Conservation (phyloP, 2,888 invertebrate species). For the Rotaria magnacalcarata region DNA sequence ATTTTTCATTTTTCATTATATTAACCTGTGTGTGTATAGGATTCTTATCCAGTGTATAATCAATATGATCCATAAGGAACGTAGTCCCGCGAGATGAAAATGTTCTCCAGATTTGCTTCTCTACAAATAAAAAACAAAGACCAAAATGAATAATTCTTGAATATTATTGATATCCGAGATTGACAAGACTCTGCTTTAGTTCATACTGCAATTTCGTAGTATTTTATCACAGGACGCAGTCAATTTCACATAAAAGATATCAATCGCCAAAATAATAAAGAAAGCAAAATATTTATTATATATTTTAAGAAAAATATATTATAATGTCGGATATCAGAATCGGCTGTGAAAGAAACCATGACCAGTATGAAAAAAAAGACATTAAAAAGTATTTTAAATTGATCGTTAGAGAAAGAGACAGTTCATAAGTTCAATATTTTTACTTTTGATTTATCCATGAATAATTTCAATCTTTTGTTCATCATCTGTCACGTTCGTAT, state of each 20-base stretch:
- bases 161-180: too few relatives aligned
- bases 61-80: background rate
- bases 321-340: background rate
- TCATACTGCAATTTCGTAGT: too few relatives aligned
- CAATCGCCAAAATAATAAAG: background rate
- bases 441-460: conserved; percentile 17
- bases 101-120: background rate
- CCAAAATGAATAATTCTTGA: background rate
- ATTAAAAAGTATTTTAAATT: background rate
- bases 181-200: too few relatives aligned
- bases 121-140: background rate
- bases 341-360: background rate
- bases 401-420: background rate
- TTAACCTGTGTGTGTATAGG: background rate
- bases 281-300: background rate
- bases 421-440: background rate
- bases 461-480: background rate
- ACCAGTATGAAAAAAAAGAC: background rate
- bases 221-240: too few relatives aligned
- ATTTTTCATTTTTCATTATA: background rate
- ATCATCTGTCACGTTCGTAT: background rate
- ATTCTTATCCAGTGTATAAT: background rate
- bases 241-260: background rate
- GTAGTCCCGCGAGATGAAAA: background rate
- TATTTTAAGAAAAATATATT: background rate